These are phyloP conservation scores for Nautilus pompilius DNA, from an alignment of 1,140 invertebrate genomes.

Conservation along the genomic window DNA sequence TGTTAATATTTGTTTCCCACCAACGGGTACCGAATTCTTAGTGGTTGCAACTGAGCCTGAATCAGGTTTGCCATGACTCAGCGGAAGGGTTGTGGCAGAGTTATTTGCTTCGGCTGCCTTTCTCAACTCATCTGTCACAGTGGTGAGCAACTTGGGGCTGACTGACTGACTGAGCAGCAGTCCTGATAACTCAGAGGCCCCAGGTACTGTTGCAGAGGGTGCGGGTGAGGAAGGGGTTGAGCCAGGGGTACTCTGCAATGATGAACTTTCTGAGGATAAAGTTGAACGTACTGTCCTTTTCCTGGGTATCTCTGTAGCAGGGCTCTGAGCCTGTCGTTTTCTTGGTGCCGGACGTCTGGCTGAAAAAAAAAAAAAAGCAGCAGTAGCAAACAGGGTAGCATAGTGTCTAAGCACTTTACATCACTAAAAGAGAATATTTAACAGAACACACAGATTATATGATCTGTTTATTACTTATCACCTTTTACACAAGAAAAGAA, in stretches of 20 bases:
- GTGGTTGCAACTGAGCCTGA: no score
- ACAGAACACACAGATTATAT: no score
- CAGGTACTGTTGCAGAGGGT: constrained; percentile 11
- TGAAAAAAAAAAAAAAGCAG: constrained; percentile 7
- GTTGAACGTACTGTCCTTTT: constrained; percentile 25
- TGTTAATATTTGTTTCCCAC: background rate
- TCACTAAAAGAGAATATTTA: no score
- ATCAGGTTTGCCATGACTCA: no score
- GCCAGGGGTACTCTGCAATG: background rate
- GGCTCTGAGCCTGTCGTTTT: constrained; percentile 20
- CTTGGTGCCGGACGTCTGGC: constrained; percentile 10
- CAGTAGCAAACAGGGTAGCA: background rate
- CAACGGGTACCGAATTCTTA: background rate
- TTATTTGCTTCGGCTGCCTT: no score
- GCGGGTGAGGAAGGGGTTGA: background rate
- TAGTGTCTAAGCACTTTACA: no score
- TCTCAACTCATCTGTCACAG: no score
- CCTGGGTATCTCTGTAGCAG: constrained; percentile 10
- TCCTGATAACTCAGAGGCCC: constrained; percentile 32
- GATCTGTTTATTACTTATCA: no score
- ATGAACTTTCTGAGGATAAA: no score
- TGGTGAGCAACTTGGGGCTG: background rate
- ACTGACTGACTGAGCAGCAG: constrained; percentile 15
- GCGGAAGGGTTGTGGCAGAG: no score
- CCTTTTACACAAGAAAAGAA: no score